Evolutionary conservation across 2,888 invertebrate genomes (phyloP).

Genomic region (Melipona beecheii): DNA sequence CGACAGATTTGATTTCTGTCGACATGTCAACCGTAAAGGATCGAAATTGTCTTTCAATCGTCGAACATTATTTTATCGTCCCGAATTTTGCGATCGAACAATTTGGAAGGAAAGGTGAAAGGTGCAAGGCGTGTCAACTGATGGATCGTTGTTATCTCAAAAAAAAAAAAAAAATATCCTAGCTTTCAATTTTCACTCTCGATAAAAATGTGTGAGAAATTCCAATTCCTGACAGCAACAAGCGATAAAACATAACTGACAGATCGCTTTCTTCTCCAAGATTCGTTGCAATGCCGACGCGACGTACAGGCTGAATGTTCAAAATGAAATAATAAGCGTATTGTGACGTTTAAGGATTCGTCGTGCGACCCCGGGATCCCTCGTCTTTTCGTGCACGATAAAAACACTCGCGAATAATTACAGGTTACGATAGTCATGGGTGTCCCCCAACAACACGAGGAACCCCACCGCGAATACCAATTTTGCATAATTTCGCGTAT

Average conservation of each 20-base stretch:
- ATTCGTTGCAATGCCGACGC: conserved; percentile 27
- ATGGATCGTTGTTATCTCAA: no score
- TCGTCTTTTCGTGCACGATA: conserved; percentile 4
- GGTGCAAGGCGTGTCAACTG: no score
- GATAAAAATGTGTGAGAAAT: no score
- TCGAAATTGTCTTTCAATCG: no score
- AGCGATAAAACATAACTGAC: no score
- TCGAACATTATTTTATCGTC: no score
- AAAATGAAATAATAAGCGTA: conserved; percentile 42
- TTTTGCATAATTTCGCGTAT: conserved; percentile 59
- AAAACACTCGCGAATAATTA: conserved; percentile 25
- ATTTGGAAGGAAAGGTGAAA: no score
- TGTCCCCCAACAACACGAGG: conserved; percentile 24
- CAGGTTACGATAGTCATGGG: conserved; percentile 18
- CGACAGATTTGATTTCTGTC: conserved; percentile 44
- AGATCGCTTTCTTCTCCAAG: conserved; percentile 8
- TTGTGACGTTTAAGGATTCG: conserved; percentile 18
- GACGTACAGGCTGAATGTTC: conserved; percentile 30
- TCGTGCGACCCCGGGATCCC: conserved; percentile 15
- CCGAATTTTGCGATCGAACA: no score
- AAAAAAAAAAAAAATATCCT: no score
- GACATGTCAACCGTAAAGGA: no score
- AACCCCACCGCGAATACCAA: conserved; percentile 50
- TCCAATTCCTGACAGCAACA: no score
- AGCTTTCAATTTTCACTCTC: no score